phyloP scores from a whole-genome alignment of 2,113 vertebrate species.

The Atractosteus spatula region DNA sequence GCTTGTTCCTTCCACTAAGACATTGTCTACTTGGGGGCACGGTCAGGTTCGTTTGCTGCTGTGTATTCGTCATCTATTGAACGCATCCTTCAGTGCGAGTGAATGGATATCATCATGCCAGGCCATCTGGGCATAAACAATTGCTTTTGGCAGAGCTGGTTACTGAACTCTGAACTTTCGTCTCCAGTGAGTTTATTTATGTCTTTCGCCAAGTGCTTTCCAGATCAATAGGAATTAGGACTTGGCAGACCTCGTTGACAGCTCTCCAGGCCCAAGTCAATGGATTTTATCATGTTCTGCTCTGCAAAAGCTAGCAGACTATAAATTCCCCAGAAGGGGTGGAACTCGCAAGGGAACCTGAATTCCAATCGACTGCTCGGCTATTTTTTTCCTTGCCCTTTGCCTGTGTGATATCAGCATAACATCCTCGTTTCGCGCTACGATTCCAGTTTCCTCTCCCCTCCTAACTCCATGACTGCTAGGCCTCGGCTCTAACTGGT shows the following conservation, averaged over 20 bases:
- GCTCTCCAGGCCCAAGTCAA: not conserved
- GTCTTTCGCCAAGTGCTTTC: conserved; percentile 5
- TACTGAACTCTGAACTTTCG: not conserved
- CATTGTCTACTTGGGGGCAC: too few relatives aligned
- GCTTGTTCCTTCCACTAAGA: too few relatives aligned
- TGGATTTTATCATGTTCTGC: not conserved
- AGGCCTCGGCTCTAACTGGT: too few relatives aligned
- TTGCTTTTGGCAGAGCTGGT: conserved; percentile 20
- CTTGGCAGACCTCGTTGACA: not conserved
- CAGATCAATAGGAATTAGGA: conserved; percentile 20
- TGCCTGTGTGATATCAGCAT: too few relatives aligned
- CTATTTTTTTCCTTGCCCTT: too few relatives aligned
- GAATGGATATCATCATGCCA: conserved; percentile 27
- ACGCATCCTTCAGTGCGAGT: conserved; percentile 31
- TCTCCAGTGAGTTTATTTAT: conserved; percentile 17
- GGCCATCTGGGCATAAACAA: conserved; percentile 43
- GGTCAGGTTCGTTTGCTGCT: too few relatives aligned
- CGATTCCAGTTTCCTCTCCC: too few relatives aligned
- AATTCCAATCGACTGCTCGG: too few relatives aligned
- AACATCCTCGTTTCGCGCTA: too few relatives aligned
- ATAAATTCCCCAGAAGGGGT: not conserved
- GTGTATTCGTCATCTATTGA: too few relatives aligned
- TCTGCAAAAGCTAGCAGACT: not conserved
- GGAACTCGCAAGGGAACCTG: too few relatives aligned
- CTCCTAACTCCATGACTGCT: too few relatives aligned